These are phyloP conservation scores for Microctonus hyperodae DNA, from an alignment of 2,888 invertebrate species.

Conservation along the genomic window DNA sequence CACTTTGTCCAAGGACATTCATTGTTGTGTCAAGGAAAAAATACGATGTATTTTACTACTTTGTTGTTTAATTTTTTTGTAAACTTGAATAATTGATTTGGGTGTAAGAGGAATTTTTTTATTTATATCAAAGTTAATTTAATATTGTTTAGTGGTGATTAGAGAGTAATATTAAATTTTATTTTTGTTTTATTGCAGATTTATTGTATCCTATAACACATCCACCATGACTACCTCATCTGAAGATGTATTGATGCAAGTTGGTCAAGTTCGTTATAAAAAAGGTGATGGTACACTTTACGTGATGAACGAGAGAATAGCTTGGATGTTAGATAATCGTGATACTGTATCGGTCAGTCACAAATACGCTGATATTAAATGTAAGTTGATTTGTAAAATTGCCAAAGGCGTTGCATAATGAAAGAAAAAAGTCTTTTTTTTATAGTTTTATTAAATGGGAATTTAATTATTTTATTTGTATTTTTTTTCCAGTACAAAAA, in stretches of 20 bases:
- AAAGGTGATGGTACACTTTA: constrained; percentile 96
- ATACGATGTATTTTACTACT: constrained; percentile 13
- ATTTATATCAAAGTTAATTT: too few species aligned
- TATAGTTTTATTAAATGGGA: not conserved
- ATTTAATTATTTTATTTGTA: constrained; percentile 5
- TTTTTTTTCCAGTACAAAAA: constrained; percentile 81
- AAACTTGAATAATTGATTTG: not conserved
- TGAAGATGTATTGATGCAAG: constrained; percentile 94
- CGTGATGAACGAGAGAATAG: constrained; percentile 94
- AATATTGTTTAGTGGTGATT: not conserved
- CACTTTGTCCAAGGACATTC: constrained; percentile 46
- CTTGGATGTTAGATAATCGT: constrained; percentile 94
- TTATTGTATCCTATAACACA: constrained; percentile 46
- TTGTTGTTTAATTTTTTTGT: not conserved
- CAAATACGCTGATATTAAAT: constrained; percentile 94
- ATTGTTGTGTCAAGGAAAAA: constrained; percentile 20
- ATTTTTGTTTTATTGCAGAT: constrained; percentile 38
- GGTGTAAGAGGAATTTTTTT: too few species aligned
- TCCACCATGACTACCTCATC: constrained; percentile 82
- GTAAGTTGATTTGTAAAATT: constrained; percentile 70
- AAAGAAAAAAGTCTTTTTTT: not conserved
- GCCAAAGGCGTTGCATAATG: not conserved
- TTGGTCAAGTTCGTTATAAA: constrained; percentile 91
- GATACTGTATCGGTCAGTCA: constrained; percentile 93
- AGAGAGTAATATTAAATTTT: not conserved